These are phyloP conservation scores for Caranx ignobilis DNA, from an alignment of 2,113 vertebrate species.

Conservation along the genomic window DNA sequence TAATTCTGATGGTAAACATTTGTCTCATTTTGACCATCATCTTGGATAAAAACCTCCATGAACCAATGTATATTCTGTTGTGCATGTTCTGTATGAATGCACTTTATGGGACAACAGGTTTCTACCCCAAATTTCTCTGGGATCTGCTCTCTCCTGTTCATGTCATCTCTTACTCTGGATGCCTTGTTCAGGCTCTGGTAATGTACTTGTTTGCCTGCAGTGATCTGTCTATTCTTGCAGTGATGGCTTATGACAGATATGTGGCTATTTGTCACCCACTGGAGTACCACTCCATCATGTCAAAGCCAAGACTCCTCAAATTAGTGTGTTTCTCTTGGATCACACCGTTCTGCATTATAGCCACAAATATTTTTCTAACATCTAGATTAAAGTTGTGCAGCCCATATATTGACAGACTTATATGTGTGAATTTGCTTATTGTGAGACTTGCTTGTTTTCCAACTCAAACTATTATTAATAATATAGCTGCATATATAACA, in stretches of 20 bases:
- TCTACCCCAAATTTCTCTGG: conserved; percentile 63
- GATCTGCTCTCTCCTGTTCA: conserved; percentile 55
- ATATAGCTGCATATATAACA: conserved; percentile 22
- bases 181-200: conserved; percentile 49
- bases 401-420: conserved; percentile 32
- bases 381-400: conserved; percentile 44
- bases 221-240: conserved; percentile 54
- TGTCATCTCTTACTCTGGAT: conserved; percentile 56
- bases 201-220: conserved; percentile 42
- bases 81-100: conserved; percentile 59
- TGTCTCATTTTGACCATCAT: conserved; percentile 50
- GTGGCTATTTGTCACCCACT: conserved; percentile 67
- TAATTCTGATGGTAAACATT: conserved; percentile 42
- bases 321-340: conserved; percentile 47
- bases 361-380: conserved; percentile 11
- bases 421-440: conserved; percentile 52
- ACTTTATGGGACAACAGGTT: conserved; percentile 61
- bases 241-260: conserved; percentile 67
- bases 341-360: conserved; percentile 12
- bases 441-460: conserved; percentile 57
- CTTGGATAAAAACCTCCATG: conserved; percentile 59
- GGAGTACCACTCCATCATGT: conserved; percentile 59
- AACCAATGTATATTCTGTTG: conserved; percentile 69
- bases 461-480: neutral
- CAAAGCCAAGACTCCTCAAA: conserved; percentile 8